Evolutionary conservation across 2,113 vertebrate genomes (phyloP), one percentile per base, ranked within the genome.

Genomic region (Phyllostomus hastatus): DNA sequence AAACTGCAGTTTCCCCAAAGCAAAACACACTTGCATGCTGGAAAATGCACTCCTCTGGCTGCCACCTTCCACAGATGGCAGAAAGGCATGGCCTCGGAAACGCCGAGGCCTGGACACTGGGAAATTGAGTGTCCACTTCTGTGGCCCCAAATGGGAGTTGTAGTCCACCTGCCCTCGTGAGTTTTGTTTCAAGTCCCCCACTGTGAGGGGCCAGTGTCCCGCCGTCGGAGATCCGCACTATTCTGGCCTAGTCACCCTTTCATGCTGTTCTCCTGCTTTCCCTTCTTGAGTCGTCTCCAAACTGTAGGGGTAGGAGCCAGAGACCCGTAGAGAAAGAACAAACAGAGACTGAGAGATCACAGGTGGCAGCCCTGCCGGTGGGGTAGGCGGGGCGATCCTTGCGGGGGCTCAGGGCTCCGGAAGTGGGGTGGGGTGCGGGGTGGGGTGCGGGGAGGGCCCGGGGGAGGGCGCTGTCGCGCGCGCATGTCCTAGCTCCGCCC

Each of bases 321-420:
- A 69, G 5, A 1, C 31, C 43, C 5, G 0, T 0, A 4, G 24
- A 26, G n/a, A 33, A 75, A 67, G 10, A 20, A 28, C 22, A n/a
- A 46, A 35, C 28, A 64, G 35, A 12, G 7, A 35, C 1, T 5
- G 17, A 24, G 50, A n/a, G 12, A 28, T 33, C 22, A 31, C 10
- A 17, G 6, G 4, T 6, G 14, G n/a, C 7, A 8, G 26, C 46
- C 4, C 7, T 12, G 5, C 3, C 17, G 24, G 20, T 0, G 7
- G 7, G 75, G 70, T 4, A 28, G 35, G 69, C 35, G 2, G 1
- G 24, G 10, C 15, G 4, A 48, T 2, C 35, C 38, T 16, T 5
- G 2, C 7, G 3, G 3, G 24, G 1, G 16, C 35, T 20, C 59
- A 3, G 3, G 17, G 16, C 35, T 11, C 59, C 20, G 16, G 9